Evolutionary conservation across 2,113 vertebrate species (phyloP), one percentile per base, ranked within the genome.

Genomic region (Apaloderma vittatum): DNA sequence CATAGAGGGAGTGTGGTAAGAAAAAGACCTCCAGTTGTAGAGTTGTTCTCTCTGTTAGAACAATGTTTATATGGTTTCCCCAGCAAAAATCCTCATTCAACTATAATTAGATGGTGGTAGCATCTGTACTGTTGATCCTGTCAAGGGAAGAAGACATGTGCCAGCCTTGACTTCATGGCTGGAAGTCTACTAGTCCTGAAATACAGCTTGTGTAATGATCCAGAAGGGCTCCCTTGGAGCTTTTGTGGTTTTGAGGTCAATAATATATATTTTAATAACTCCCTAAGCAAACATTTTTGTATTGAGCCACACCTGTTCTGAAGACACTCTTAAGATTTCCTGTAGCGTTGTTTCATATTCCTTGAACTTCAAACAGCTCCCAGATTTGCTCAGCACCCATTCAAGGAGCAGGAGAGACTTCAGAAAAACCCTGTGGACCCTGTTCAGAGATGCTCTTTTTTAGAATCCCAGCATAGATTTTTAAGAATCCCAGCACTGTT

Each of bases 211-310:
- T 32, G 21, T 93, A 36, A 3, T 91, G 81, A 90, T 88, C 54
- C 54, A 29, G 37, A 66, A 76, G 57, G 23, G 36, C 63, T 92
- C 81, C 43, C 88, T 85, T 86, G 84, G 75, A 92, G 73, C 55
- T 92, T 68, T 80, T 71, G 61, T 95, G 80, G 52, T 88, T 94
- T 93, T 46, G 55, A 61, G 92, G 86, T 94, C 63, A 73, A 45
- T 90, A 86, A 80, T 79, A 63, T 95, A 52, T 71, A 67, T 79
- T 93, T 86, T 92, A 86, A 57, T 88, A 90, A 74, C 57, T 92
- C 65, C 52, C 70, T 84, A 92, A 97, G 62, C 43, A 71, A 22
- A 4, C 29, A 40, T 71, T 96, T 71, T 37, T 1, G 2, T 94
- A 62, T 86, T n/a, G 48, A 85, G 59, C 66, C 36, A 67, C 6